Percentiles rank a stretch among this genome's conserved stretches.
Evolutionary conservation across 2,113 vertebrate genomes (phyloP).

Genomic region (Lucifuga dentata): DNA sequence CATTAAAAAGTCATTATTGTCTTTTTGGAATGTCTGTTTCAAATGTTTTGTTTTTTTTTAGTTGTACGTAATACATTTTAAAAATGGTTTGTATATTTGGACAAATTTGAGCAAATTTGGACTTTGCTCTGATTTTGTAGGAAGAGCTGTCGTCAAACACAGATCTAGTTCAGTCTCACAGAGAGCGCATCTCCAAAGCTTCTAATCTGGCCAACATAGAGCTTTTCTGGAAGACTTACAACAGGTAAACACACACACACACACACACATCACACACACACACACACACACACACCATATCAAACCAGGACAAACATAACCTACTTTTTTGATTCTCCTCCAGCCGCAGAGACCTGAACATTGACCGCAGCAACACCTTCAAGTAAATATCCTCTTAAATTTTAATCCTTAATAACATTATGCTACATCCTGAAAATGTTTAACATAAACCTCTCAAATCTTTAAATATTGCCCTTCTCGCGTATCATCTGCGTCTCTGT

Average conservation of each 20-base stretch:
- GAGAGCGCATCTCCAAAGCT: conserved; percentile 84
- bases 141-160: conserved; percentile 87
- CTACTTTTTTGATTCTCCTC: conserved; percentile 17
- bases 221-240: conserved; percentile 91
- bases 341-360: conserved; percentile 89
- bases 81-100: too few relatives aligned
- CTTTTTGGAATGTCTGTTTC: too few relatives aligned
- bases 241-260: conserved; percentile 72
- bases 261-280: background rate
- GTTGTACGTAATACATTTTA: too few relatives aligned
- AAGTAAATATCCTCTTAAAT: conserved; percentile 71
- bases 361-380: conserved; percentile 85
- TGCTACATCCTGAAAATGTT: background rate
- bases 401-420: background rate
- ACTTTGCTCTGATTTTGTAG: conserved; percentile 47
- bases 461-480: too few relatives aligned
- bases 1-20: too few relatives aligned
- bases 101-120: too few relatives aligned
- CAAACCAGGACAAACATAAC: background rate
- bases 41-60: too few relatives aligned
- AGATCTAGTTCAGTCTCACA: conserved; percentile 86
- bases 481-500: background rate
- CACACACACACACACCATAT: background rate
- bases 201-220: conserved; percentile 88
- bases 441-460: background rate